A percentile compares a stretch with the other conserved stretches of the same genome.
phyloP scores from a whole-genome alignment of 1,140 invertebrate species.

The Drosophila biarmipes region DNA sequence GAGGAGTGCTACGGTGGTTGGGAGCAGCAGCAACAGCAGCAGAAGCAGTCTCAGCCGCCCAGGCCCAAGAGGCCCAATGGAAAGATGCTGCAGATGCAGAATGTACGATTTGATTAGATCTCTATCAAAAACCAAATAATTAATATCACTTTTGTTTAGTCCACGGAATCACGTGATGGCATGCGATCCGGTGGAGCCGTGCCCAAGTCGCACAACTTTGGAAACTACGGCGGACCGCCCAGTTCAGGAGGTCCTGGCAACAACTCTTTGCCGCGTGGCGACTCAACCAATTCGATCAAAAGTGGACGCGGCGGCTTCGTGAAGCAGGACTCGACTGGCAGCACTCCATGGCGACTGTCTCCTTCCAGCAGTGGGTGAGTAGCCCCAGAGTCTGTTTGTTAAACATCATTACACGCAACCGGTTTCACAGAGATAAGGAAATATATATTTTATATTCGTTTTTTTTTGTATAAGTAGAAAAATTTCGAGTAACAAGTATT shows the following conservation, averaged over 20 bases:
- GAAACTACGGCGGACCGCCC: slow-evolving; percentile 88
- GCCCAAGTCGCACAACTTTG: slow-evolving; percentile 94
- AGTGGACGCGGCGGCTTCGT: slow-evolving; percentile 85
- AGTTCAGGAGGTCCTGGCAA: slow-evolving; percentile 70
- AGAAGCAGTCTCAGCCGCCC: slow-evolving; percentile 56
- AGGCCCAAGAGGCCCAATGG: slow-evolving; percentile 74
- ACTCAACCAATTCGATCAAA: slow-evolving; percentile 84
- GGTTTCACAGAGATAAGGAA: slow-evolving; percentile 14
- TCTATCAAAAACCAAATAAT: not conserved
- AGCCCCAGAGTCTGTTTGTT: not conserved
- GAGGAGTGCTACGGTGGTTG: slow-evolving; percentile 66
- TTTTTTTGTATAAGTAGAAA: not conserved
- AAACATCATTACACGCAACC: not conserved
- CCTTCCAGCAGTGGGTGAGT: slow-evolving; percentile 93
- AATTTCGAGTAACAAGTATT: not conserved
- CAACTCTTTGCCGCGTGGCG: slow-evolving; percentile 84
- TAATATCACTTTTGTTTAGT: slow-evolving; percentile 66
- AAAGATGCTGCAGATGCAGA: slow-evolving; percentile 82
- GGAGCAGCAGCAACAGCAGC: slow-evolving; percentile 62
- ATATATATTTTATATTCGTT: not conserved
- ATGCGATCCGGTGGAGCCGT: slow-evolving; percentile 86
- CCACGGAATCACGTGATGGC: slow-evolving; percentile 85
- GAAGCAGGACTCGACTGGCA: slow-evolving; percentile 91
- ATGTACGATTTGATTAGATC: slow-evolving; percentile 39
- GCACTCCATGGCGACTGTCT: slow-evolving; percentile 90